Evolutionary conservation across 2,113 vertebrate genomes (phyloP), one percentile per base, ranked within the genome.

Genomic region (Tetrao urogallus): DNA sequence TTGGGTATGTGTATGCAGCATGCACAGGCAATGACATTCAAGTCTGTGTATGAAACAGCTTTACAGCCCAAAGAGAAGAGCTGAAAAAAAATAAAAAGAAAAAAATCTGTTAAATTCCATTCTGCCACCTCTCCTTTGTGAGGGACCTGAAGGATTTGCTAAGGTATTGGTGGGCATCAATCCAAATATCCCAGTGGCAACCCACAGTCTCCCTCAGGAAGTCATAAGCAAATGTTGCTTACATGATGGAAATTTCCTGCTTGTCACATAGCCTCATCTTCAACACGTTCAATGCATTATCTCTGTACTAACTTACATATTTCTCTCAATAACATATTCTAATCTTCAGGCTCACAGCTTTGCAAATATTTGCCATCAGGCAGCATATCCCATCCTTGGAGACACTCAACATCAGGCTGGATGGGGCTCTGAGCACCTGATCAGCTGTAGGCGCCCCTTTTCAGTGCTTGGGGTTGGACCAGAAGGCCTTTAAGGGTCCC

Each of bases 301-400:
- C 78, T 38, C 43, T 47, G 17, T 64, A 25, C 64, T 82, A 74
- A 47, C 52, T 65, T 40, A 13, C 12, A 17, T 14, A 58, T 17
- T 65, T 61, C 88, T 72, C 54, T 50, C 63, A 78, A 65, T 34
- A 66, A 42, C 0, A 1, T 88, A 86, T 90, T 72, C 28, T 79
- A 88, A 86, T 80, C 73, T 84, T 94, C 73, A 82, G 42, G 66
- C 57, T 72, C 57, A 57, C 57, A 83, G 30, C n/a, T 95, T 79
- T 25, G 80, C 64, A 93, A 90, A 93, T 91, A 91, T 95, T 95
- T 95, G 80, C 85, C 36, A 71, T 52, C 73, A 81, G 76, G 76
- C 24, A 72, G 57, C 61, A 57, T 48, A 78, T 30, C 52, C 52
- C 27, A 54, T 54, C 52, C 52, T 17, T 30, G 27, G 27, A 54